Conservation (phyloP, 2,888 invertebrate species). For the Prosopocoilus inquinatus region DNA sequence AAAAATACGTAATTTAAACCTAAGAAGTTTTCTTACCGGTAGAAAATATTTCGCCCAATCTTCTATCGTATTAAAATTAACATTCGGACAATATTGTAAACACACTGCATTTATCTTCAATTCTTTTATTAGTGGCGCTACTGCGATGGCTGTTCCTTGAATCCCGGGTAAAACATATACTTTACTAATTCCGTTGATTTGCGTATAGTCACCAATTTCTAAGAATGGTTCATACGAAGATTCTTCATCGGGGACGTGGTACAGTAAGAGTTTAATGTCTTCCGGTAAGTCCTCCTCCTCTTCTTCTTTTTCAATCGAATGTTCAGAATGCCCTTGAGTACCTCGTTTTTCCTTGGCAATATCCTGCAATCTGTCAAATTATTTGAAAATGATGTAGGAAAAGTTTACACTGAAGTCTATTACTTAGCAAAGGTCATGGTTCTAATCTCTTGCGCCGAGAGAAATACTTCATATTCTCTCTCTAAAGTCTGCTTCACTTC, state of each 20-base stretch:
- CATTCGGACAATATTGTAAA: slow-evolving; percentile 55
- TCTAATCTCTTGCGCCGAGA: slow-evolving; percentile 84
- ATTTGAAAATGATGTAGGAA: background rate
- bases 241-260: slow-evolving; percentile 63
- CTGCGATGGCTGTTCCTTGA: slow-evolving; percentile 60
- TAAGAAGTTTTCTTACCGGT: slow-evolving; percentile 48
- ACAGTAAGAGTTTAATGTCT: slow-evolving; percentile 60
- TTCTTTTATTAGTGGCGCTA: slow-evolving; percentile 55
- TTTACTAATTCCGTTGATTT: too few relatives aligned
- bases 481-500: slow-evolving; percentile 93
- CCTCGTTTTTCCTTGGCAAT: slow-evolving; percentile 48
- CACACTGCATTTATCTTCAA: slow-evolving; percentile 56
- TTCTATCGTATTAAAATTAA: slow-evolving; percentile 49
- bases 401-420: background rate
- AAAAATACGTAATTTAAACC: too few relatives aligned
- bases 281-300: slow-evolving; percentile 4
- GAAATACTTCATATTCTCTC: slow-evolving; percentile 81
- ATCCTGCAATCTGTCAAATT: slow-evolving; percentile 51
- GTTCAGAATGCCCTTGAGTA: slow-evolving; percentile 1
- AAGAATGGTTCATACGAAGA: slow-evolving; percentile 35
- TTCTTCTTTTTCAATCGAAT: too few relatives aligned
- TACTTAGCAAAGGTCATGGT: slow-evolving; percentile 70
- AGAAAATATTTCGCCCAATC: slow-evolving; percentile 56
- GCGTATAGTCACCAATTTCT: background rate
- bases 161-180: slow-evolving; percentile 64